phyloP scores from a whole-genome alignment of 1,140 invertebrate genomes.

The Gonioctena quinquepunctata region DNA sequence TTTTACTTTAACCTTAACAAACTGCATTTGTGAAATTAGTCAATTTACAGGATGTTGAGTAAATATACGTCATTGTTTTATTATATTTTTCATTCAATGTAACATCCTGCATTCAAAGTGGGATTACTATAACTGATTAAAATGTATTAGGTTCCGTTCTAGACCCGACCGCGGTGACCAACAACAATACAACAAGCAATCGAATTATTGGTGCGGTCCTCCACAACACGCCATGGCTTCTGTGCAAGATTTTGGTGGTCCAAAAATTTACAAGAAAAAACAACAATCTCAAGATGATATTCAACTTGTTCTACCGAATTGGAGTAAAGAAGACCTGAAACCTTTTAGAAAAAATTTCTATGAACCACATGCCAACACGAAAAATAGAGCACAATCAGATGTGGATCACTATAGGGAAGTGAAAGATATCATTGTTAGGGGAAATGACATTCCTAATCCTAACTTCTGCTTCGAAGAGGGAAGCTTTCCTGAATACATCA shows the following conservation, averaged over 20 bases:
- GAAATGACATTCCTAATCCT: constrained; percentile 81
- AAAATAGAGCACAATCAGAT: constrained; percentile 72
- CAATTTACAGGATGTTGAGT: no score
- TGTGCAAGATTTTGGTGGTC: constrained; percentile 62
- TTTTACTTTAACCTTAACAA: no score
- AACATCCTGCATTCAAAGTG: no score
- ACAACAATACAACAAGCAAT: constrained; percentile 61
- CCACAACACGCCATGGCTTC: constrained; percentile 54
- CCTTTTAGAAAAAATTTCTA: constrained; percentile 94
- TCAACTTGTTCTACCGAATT: constrained; percentile 78
- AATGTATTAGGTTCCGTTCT: constrained; percentile 59
- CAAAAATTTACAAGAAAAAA: constrained; percentile 45
- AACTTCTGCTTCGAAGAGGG: constrained; percentile 88
- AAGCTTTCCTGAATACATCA: constrained; percentile 82
- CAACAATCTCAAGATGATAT: constrained; percentile 68
- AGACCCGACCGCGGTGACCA: constrained; percentile 63
- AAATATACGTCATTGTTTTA: no score
- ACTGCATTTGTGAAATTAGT: no score
- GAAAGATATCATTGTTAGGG: constrained; percentile 86
- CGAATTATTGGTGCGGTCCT: constrained; percentile 56
- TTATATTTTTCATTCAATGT: no score
- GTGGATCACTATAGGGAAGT: constrained; percentile 72
- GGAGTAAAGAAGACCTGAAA: constrained; percentile 77
- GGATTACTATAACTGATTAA: no score
- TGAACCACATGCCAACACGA: constrained; percentile 77